A percentile compares a stretch with the other conserved stretches of the same genome.
Evolutionary conservation across 2,113 vertebrate species (phyloP).

Genomic region (Hemibagrus wyckioides): DNA sequence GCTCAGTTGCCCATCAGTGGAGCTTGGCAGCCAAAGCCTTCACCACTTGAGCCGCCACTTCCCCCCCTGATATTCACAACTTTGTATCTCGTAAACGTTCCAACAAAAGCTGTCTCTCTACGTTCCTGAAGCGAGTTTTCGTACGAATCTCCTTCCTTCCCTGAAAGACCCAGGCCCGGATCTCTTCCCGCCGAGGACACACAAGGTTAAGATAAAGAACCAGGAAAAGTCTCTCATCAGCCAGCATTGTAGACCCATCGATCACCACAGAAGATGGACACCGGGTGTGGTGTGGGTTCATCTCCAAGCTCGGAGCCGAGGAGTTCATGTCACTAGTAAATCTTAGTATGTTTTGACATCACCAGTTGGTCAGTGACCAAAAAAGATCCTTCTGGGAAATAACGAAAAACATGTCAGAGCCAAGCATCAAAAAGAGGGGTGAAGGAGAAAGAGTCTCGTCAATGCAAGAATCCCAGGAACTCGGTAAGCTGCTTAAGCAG

Average conservation of each 20-base stretch:
- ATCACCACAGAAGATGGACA: neutral
- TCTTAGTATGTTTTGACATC: slow-evolving; percentile 3
- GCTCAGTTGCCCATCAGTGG: too few relatives aligned
- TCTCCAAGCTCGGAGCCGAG: neutral
- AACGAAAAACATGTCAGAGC: neutral
- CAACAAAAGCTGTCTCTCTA: neutral
- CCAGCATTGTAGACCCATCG: neutral
- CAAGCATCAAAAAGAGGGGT: neutral
- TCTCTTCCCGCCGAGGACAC: neutral
- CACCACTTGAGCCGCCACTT: too few relatives aligned
- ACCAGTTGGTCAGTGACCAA: slow-evolving; percentile 1
- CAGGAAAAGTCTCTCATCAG: neutral
- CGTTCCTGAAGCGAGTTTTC: neutral
- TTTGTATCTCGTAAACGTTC: neutral
- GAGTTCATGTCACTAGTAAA: slow-evolving; percentile 19
- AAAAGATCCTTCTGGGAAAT: neutral
- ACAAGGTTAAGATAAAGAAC: neutral
- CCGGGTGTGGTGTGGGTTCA: slow-evolving; percentile 7
- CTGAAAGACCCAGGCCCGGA: neutral
- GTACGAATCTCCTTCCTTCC: too few relatives aligned
- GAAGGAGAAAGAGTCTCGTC: slow-evolving; percentile 42
- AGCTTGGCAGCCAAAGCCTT: too few relatives aligned
- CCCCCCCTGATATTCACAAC: too few relatives aligned
- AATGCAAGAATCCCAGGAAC: slow-evolving; percentile 76
- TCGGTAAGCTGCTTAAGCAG: slow-evolving; percentile 76